These are phyloP conservation scores for Bombus breviceps DNA, from an alignment of 1,140 invertebrate species.

Conservation along the genomic window DNA sequence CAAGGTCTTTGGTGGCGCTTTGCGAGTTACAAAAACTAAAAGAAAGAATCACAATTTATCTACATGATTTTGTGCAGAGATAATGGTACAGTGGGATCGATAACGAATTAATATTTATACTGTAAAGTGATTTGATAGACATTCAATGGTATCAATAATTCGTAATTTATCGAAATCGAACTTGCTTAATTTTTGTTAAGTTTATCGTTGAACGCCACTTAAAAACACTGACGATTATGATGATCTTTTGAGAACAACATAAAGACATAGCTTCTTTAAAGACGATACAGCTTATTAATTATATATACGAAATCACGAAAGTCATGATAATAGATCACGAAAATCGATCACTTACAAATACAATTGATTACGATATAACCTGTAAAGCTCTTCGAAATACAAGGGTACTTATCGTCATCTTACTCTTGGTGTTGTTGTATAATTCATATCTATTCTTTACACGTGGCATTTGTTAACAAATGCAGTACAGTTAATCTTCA, in stretches of 20 bases:
- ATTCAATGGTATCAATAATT: constrained; percentile 22
- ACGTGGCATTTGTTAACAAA: constrained; percentile 38
- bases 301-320: not conserved
- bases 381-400: constrained; percentile 45
- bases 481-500: constrained; percentile 11
- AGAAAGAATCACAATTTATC: not conserved
- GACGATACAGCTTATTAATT: constrained; percentile 46
- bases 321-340: not conserved
- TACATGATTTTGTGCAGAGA: constrained; percentile 32
- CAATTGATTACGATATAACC: constrained; percentile 47
- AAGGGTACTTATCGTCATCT: constrained; percentile 13
- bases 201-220: constrained; percentile 19
- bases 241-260: constrained; percentile 19
- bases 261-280: constrained; percentile 34
- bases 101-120: constrained; percentile 37
- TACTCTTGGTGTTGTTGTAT: constrained; percentile 29
- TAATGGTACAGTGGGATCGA: constrained; percentile 1
- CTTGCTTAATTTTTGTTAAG: not conserved
- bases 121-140: constrained; percentile 21
- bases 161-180: not conserved
- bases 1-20: constrained; percentile 49
- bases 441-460: constrained; percentile 27
- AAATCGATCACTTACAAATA: constrained; percentile 37
- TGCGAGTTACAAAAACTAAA: constrained; percentile 12
- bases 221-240: constrained; percentile 29